These are phyloP conservation scores for Pachydiplax longipennis DNA, from an alignment of 2,888 invertebrate genomes.

Conservation along the genomic window DNA sequence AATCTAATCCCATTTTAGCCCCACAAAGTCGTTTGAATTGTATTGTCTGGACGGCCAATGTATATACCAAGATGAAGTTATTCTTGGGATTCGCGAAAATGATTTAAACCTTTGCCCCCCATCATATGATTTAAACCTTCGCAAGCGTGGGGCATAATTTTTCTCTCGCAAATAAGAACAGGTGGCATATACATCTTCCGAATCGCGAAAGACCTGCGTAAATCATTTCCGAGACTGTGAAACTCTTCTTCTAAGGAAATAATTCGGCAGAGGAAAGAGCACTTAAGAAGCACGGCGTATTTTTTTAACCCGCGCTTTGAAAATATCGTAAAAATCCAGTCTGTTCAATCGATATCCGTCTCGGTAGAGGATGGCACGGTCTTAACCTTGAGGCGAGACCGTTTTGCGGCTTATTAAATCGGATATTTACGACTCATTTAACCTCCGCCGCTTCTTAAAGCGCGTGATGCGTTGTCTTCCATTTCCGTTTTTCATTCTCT, in stretches of 20 bases:
- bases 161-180: conserved; percentile 17
- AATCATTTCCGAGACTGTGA: neutral
- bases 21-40: too few species aligned
- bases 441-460: neutral
- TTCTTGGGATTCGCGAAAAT: too few species aligned
- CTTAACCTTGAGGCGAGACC: neutral
- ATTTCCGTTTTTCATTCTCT: neutral
- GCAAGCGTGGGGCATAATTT: neutral
- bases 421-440: neutral
- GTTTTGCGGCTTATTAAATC: neutral
- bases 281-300: neutral
- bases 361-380: neutral
- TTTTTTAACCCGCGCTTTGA: neutral
- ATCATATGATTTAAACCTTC: neutral
- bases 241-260: neutral
- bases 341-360: neutral
- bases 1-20: too few species aligned
- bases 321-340: neutral
- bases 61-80: too few species aligned
- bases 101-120: neutral
- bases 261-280: neutral
- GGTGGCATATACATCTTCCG: conserved; percentile 35
- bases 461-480: neutral
- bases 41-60: too few species aligned
- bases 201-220: neutral